A percentile compares a stretch with the other conserved stretches of the same genome.
Evolutionary conservation across 2,888 invertebrate genomes (phyloP).

Genomic region (Pyrrhia umbra): DNA sequence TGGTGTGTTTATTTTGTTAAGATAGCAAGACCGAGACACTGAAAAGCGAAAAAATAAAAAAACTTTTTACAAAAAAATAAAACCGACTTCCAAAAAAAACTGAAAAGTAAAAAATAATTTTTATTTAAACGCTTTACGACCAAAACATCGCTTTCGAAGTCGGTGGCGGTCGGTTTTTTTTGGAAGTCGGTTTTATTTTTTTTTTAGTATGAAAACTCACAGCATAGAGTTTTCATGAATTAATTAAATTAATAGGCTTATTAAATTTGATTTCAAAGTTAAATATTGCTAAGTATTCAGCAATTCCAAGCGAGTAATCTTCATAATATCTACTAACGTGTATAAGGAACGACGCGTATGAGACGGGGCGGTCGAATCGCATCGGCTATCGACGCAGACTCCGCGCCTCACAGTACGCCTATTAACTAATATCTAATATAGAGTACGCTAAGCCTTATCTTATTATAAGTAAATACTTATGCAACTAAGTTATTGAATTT

Average conservation of each 20-base stretch:
- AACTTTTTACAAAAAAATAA: too few species aligned
- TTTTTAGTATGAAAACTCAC: too few species aligned
- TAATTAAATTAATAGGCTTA: not conserved
- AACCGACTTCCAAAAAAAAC: too few species aligned
- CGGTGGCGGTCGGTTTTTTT: too few species aligned
- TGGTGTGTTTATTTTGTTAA: too few species aligned
- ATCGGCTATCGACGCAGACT: conserved; percentile 79
- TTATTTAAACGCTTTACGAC: too few species aligned
- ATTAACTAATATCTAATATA: conserved; percentile 74
- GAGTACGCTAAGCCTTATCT: conserved; percentile 55
- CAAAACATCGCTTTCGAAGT: too few species aligned
- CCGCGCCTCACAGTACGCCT: conserved; percentile 69
- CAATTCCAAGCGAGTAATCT: conserved; percentile 47
- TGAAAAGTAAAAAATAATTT: too few species aligned
- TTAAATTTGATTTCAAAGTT: conserved; percentile 3
- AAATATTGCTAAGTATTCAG: conserved; percentile 32
- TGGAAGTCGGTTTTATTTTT: too few species aligned
- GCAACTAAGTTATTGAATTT: not conserved
- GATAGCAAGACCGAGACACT: too few species aligned
- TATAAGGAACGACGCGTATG: conserved; percentile 65
- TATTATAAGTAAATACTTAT: not conserved
- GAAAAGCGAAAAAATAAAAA: too few species aligned
- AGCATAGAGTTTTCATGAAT: not conserved
- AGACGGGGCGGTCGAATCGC: conserved; percentile 67
- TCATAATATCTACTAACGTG: conserved; percentile 33